These are phyloP conservation scores for Ostrea edulis DNA, from an alignment of 1,140 invertebrate species.

Conservation along the genomic window DNA sequence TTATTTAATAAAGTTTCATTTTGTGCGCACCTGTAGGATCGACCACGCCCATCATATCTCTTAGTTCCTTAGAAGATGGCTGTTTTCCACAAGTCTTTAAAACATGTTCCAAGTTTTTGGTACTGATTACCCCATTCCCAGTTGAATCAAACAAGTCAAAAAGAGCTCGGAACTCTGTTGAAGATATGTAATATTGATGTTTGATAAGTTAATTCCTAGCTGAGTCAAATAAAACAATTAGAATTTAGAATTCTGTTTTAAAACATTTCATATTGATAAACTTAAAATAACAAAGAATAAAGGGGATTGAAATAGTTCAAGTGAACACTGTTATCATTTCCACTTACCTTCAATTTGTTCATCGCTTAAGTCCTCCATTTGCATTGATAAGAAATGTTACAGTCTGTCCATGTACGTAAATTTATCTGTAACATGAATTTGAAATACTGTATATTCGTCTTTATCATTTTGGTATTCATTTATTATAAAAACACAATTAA, in stretches of 20 bases:
- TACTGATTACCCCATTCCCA: neutral
- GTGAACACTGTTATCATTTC: neutral
- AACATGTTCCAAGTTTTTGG: neutral
- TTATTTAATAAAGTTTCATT: neutral
- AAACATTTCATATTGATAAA: neutral
- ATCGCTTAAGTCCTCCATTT: neutral
- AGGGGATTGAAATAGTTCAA: neutral
- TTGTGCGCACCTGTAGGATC: neutral
- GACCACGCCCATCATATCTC: neutral
- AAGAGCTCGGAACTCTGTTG: neutral
- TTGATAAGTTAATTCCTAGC: neutral
- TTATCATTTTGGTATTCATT: neutral
- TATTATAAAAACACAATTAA: neutral
- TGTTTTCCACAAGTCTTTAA: neutral
- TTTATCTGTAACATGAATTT: neutral
- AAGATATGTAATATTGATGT: neutral
- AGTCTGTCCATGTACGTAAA: neutral
- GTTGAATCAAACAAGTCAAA: neutral
- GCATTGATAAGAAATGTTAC: neutral
- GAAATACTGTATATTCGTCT: neutral
- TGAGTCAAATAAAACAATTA: neutral
- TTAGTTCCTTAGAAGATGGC: neutral
- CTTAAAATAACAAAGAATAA: neutral
- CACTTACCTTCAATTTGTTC: conserved; percentile 11
- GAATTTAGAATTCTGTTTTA: too few species aligned